A percentile compares a stretch with the other conserved stretches of the same genome.
These are phyloP conservation scores for Staurois parvus DNA, from an alignment of 2,797 vertebrate genomes.

Conservation along the genomic window DNA sequence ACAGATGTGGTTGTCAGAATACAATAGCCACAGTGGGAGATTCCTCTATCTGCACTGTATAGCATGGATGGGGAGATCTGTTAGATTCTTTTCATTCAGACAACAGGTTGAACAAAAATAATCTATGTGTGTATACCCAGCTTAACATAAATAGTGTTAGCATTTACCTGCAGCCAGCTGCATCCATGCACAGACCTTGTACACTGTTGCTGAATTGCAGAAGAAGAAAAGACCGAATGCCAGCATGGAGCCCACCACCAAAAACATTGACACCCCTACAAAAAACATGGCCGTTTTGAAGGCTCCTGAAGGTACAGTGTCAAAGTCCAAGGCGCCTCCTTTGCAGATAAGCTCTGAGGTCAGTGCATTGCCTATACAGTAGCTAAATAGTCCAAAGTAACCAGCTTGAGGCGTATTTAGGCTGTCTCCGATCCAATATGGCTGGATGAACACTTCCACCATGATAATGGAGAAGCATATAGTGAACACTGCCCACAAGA, in stretches of 20 bases:
- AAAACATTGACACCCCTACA: conserved; percentile 90
- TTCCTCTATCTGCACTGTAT: no score
- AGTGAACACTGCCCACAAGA: conserved; percentile 95
- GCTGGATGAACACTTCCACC: conserved; percentile 94
- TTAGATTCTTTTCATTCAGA: no score
- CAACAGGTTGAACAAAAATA: no score
- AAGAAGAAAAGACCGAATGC: conserved; percentile 94
- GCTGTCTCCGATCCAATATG: conserved; percentile 97
- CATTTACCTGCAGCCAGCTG: conserved; percentile 90
- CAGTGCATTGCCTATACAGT: conserved; percentile 95
- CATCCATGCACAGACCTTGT: conserved; percentile 96
- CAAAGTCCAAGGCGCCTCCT: conserved; percentile 89
- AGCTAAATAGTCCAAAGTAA: conserved; percentile 95
- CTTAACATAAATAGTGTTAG: background rate
- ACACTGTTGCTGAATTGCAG: conserved; percentile 91
- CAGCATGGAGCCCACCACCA: conserved; percentile 91
- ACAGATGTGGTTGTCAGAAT: no score
- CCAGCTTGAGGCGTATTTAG: conserved; percentile 93
- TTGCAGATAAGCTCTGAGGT: conserved; percentile 93
- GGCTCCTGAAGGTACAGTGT: conserved; percentile 91
- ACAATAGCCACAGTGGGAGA: no score
- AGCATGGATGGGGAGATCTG: no score
- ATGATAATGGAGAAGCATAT: conserved; percentile 92
- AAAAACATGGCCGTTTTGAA: conserved; percentile 98
- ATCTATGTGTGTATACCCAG: no score